Evolutionary conservation across 2,113 vertebrate genomes (phyloP), one percentile per base, ranked within the genome.

Genomic region (Onychorhynchus coronatus): DNA sequence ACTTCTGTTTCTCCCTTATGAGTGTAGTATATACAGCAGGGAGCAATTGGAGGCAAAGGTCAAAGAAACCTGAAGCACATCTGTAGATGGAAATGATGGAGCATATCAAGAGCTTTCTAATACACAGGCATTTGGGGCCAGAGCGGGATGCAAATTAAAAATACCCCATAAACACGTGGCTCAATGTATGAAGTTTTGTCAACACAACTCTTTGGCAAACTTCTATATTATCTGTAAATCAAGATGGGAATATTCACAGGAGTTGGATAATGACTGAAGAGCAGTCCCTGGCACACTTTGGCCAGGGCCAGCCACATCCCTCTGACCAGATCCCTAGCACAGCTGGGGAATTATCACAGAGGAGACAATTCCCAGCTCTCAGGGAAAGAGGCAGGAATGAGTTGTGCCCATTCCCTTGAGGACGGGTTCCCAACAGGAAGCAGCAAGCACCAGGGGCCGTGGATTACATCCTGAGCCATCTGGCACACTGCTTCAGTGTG

Each of bases 321-420:
- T 80, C 49, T 7, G 6, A 0, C 24, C n/a, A 39, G 68, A 33
- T 50, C 22, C 22, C 0, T 0, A 27, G 31, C n/a, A 49, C 18
- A 27, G 12, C 14, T 25, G n/a, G 30, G 27, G 21, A 58, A 12
- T 58, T 83, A 15, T 1, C 55, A 35, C 11, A 52, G 23, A 53
- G 63, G 13, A 88, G n/a, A 39, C 1, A 2, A 9, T 47, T 90
- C 33, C 33, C 31, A 44, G 24, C 21, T 73, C 58, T 39, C 8
- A 4, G n/a, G 37, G 19, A 7, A 76, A 68, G 17, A 28, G 17
- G 1, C 21, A 66, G 14, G 12, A 75, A 46, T 56, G 42, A 30
- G 4, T 46, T 65, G 28, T 49, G 44, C 25, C 21, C 31, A 7
- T 58, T 86, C 8, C 42, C 9, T 19, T 39, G n/a, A 44, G 18